Percentiles rank a stretch among this genome's conserved stretches.
Conservation (phyloP, 2,888 invertebrate species). For the Orthosia incerta region DNA sequence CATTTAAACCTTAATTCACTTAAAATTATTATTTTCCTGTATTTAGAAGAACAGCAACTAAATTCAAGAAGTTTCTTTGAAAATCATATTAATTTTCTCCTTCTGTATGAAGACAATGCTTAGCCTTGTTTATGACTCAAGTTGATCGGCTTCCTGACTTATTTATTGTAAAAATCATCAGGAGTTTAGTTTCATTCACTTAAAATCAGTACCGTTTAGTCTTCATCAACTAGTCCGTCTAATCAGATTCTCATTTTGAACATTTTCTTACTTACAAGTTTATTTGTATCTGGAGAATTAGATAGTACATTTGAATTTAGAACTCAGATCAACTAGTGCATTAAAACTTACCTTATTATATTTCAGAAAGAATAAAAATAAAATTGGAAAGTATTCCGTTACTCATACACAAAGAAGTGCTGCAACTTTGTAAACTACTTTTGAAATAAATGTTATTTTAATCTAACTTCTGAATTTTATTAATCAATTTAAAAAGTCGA, state of each 20-base stretch:
- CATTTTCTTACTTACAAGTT: too few species aligned
- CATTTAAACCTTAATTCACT: neutral
- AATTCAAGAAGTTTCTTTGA: neutral
- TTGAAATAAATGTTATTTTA: neutral
- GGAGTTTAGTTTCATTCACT: neutral
- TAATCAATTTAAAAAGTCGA: neutral
- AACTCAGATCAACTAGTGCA: neutral
- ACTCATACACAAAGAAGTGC: neutral
- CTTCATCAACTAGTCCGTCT: neutral
- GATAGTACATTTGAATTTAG: neutral
- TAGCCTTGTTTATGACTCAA: neutral
- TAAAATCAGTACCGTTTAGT: neutral
- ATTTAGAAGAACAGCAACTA: too few species aligned
- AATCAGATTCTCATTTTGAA: neutral
- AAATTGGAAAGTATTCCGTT: neutral
- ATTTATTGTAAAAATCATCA: neutral
- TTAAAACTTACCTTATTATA: neutral
- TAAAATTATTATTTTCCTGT: too few species aligned
- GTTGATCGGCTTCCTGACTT: neutral
- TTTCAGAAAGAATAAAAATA: slow-evolving; percentile 1
- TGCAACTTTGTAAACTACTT: slow-evolving; percentile 1
- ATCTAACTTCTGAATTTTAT: neutral
- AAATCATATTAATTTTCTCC: neutral
- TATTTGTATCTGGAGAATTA: neutral
- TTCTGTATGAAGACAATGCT: neutral